Evolutionary conservation across 2,113 vertebrate species (phyloP).

Genomic region (Cyanoramphus novaezelandiae): DNA sequence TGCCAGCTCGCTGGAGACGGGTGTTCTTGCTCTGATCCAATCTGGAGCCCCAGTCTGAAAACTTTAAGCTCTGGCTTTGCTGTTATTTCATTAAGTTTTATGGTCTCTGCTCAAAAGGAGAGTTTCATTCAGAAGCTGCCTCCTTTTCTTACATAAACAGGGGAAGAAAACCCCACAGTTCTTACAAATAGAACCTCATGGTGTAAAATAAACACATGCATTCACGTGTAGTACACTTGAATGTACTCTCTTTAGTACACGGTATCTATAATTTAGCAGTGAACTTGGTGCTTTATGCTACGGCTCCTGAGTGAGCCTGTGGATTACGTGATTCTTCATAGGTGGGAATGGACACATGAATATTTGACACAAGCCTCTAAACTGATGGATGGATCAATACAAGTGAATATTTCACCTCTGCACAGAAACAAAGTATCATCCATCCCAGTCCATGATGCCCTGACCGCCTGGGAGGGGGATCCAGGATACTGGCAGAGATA

Average conservation of each 20-base stretch:
- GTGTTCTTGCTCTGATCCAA: not conserved
- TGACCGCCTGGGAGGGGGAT: not conserved
- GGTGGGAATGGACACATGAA: not conserved
- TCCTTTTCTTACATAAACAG: not conserved
- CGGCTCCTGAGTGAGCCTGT: not conserved
- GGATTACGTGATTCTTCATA: not conserved
- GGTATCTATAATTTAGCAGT: not conserved
- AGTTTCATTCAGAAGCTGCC: not conserved
- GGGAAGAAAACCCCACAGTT: accelerated
- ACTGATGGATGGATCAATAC: not conserved
- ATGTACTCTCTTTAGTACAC: not conserved
- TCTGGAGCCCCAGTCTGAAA: not conserved
- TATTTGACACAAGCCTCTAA: not conserved
- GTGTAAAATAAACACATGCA: not conserved
- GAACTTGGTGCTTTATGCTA: not conserved
- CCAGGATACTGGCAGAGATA: not conserved
- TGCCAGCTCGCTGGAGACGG: not conserved
- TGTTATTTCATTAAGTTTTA: not conserved
- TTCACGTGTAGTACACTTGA: not conserved
- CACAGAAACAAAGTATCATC: not conserved
- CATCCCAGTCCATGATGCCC: accelerated
- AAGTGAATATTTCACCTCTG: not conserved
- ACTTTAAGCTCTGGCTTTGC: not conserved
- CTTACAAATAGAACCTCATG: not conserved
- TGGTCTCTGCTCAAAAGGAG: not conserved